A percentile compares a stretch with the other conserved stretches of the same genome.
Evolutionary conservation across 2,888 invertebrate species (phyloP).

Genomic region (Hemaris fuciformis): DNA sequence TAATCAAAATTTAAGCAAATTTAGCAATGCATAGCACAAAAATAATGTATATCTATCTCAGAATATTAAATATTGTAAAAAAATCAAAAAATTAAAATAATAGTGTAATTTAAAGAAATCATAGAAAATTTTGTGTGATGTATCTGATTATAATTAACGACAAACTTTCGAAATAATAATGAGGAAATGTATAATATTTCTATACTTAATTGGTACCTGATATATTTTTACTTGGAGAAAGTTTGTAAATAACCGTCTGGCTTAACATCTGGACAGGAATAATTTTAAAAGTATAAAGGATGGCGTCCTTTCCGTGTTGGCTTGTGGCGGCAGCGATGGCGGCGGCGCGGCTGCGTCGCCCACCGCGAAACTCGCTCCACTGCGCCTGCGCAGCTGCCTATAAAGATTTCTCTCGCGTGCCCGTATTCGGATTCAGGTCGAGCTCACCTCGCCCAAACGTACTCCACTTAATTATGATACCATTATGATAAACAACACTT

Average conservation of each 20-base stretch:
- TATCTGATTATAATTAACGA: no score
- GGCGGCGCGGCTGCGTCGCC: slow-evolving; percentile 34
- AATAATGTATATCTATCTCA: no score
- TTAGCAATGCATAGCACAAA: neutral
- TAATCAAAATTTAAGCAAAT: neutral
- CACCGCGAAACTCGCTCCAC: slow-evolving; percentile 36
- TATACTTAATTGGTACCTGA: neutral
- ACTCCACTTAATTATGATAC: slow-evolving; percentile 7
- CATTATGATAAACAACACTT: neutral
- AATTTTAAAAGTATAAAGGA: slow-evolving; percentile 42
- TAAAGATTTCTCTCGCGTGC: slow-evolving; percentile 72
- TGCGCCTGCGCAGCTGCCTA: slow-evolving; percentile 42
- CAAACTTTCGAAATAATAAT: neutral
- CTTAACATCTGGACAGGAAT: slow-evolving; percentile 26
- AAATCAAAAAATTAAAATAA: no score
- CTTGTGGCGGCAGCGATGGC: neutral
- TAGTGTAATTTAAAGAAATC: no score
- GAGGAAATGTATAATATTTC: no score
- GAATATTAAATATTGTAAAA: no score
- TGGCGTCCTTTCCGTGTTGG: slow-evolving; percentile 58
- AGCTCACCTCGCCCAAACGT: slow-evolving; percentile 64
- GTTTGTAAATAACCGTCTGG: slow-evolving; percentile 25
- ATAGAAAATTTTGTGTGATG: no score
- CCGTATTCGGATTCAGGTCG: slow-evolving; percentile 76
- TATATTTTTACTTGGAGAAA: slow-evolving; percentile 20